These are phyloP conservation scores for Magallana angulata DNA, from an alignment of 1,140 invertebrate species.

Conservation along the genomic window DNA sequence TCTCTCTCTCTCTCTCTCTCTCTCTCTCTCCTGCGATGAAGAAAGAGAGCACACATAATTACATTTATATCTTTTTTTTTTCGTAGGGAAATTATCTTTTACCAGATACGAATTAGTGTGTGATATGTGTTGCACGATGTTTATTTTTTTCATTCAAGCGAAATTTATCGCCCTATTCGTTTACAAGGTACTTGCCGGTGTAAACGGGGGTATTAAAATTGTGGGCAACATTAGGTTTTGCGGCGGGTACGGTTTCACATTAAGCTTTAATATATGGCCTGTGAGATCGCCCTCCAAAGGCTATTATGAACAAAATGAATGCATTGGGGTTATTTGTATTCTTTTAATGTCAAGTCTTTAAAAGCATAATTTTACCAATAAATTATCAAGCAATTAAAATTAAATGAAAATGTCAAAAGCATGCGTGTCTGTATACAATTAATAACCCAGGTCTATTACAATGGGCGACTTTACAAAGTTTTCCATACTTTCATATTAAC, in stretches of 20 bases:
- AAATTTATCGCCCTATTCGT: conserved; percentile 17
- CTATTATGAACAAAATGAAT: conserved; percentile 35
- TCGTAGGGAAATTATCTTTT: background rate
- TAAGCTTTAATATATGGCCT: conserved; percentile 29
- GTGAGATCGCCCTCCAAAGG: conserved; percentile 17
- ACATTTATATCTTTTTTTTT: background rate
- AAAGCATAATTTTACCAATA: conserved; percentile 36
- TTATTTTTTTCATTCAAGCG: conserved; percentile 25
- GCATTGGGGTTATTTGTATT: conserved; percentile 33
- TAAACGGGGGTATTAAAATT: conserved; percentile 4
- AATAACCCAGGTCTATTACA: conserved; percentile 4
- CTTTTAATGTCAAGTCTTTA: conserved; percentile 34
- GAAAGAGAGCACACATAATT: conserved; percentile 2
- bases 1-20: too few species aligned
- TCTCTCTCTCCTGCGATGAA: too few species aligned
- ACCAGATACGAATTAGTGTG: conserved; percentile 3
- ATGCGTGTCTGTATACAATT: conserved; percentile 30
- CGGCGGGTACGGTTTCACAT: background rate
- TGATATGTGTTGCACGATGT: conserved; percentile 22
- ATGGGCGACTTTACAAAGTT: conserved; percentile 20
- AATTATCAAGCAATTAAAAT: conserved; percentile 37
- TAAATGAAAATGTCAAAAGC: conserved; percentile 38
- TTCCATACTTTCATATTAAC: conserved; percentile 28
- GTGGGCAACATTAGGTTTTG: conserved; percentile 9
- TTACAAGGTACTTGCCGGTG: conserved; percentile 29